A percentile compares a stretch with the other conserved stretches of the same genome.
Conservation (phyloP, 1,140 invertebrate genomes). For the Calosoma granatense region DNA sequence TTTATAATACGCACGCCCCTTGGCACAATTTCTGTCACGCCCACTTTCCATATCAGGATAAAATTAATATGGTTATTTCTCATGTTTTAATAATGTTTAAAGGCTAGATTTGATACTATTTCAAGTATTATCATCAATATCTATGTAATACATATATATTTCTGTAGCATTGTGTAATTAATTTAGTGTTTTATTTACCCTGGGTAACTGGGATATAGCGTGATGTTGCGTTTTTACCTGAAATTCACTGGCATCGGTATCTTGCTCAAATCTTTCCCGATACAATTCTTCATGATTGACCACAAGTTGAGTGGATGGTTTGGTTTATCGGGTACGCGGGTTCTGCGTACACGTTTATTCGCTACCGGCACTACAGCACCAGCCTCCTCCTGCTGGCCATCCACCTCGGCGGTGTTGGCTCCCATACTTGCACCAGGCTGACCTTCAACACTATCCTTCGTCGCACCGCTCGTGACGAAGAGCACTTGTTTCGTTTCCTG, state of each 20-base stretch:
- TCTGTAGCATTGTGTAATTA: too few relatives aligned
- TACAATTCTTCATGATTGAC: constrained; percentile 99
- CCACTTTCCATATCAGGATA: too few relatives aligned
- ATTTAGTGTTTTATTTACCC: too few relatives aligned
- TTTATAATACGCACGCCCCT: too few relatives aligned
- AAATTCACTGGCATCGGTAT: constrained; percentile 99
- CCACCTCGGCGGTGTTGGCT: constrained; percentile 28
- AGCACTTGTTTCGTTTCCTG: constrained; percentile 30
- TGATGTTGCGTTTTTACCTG: too few relatives aligned
- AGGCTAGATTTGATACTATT: too few relatives aligned
- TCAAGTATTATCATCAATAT: too few relatives aligned
- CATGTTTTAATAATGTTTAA: too few relatives aligned
- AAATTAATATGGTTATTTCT: too few relatives aligned
- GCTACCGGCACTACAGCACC: constrained; percentile 26
- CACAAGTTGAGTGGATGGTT: constrained; percentile 93
- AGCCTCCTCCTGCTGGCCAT: constrained; percentile 32
- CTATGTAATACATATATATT: too few relatives aligned
- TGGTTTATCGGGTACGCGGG: constrained; percentile 82
- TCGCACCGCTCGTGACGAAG: neutral
- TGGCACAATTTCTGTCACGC: too few relatives aligned
- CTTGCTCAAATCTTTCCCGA: constrained; percentile 96
- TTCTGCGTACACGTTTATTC: constrained; percentile 52
- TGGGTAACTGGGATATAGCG: too few relatives aligned
- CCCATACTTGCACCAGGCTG: constrained; percentile 22
- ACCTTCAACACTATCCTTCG: neutral